phyloP scores from a whole-genome alignment of 1,140 invertebrate species.

The Doryteuthis pealeii region DNA sequence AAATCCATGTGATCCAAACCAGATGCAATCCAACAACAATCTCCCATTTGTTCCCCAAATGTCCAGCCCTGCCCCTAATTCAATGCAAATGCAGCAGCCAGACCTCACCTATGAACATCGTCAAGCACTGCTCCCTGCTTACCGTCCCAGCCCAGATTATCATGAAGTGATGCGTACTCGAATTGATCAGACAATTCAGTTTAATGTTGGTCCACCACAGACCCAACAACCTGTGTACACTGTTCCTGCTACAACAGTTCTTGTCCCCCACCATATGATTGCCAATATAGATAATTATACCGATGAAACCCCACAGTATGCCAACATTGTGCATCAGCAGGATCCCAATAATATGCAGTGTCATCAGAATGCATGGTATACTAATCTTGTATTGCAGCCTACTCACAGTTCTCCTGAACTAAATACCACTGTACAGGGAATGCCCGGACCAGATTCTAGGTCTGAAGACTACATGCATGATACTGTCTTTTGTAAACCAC shows the following conservation, averaged over 20 bases:
- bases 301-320: not conserved
- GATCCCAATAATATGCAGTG: slow-evolving; percentile 19
- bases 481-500: slow-evolving; percentile 68
- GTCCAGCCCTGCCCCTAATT: slow-evolving; percentile 14
- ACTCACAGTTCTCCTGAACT: slow-evolving; percentile 63
- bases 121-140: slow-evolving; percentile 79
- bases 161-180: slow-evolving; percentile 81
- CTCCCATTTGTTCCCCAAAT: not conserved
- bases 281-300: not conserved
- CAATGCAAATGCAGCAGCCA: slow-evolving; percentile 21
- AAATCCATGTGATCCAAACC: not conserved
- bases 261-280: not conserved
- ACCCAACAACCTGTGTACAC: slow-evolving; percentile 5
- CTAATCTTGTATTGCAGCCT: slow-evolving; percentile 51
- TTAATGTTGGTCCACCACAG: not conserved
- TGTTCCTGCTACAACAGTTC: not conserved
- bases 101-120: slow-evolving; percentile 37
- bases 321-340: not conserved
- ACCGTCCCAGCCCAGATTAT: slow-evolving; percentile 90
- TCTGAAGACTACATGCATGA: slow-evolving; percentile 62
- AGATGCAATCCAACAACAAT: not conserved
- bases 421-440: slow-evolving; percentile 43
- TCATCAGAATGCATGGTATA: slow-evolving; percentile 33
- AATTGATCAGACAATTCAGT: slow-evolving; percentile 35
- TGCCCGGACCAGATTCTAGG: slow-evolving; percentile 35